Percentiles rank a stretch among this genome's conserved stretches.
phyloP scores from a whole-genome alignment of 2,888 invertebrate genomes.

The Lamellibrachia columna region DNA sequence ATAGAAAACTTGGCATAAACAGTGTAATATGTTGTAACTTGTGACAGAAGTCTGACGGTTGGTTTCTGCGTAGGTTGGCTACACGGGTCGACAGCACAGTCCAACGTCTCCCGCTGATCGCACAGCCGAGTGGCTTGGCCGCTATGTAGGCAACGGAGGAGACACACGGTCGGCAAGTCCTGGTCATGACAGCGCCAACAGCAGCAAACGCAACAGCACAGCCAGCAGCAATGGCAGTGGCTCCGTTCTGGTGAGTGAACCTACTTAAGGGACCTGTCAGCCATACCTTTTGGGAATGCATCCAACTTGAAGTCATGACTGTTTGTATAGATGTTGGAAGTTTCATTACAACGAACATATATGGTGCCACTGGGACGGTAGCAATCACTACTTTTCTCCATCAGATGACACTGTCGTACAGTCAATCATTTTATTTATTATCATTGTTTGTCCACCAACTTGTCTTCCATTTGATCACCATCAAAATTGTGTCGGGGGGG shows the following conservation, averaged over 20 bases:
- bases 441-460: no score
- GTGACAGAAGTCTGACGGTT: background rate
- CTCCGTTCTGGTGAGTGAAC: conserved; percentile 26
- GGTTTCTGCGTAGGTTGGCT: background rate
- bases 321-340: no score
- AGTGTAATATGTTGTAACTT: background rate
- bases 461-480: no score
- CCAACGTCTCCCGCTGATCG: background rate
- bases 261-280: background rate
- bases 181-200: conserved; percentile 50
- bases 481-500: no score
- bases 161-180: conserved; percentile 2
- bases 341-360: no score
- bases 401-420: background rate
- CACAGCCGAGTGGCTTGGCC: conserved; percentile 28
- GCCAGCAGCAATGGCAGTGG: conserved; percentile 63
- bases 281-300: background rate
- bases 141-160: conserved; percentile 21
- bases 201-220: conserved; percentile 62
- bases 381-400: background rate
- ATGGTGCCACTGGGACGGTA: background rate
- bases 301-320: background rate
- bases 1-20: no score
- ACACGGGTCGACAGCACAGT: background rate
- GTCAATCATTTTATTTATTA: background rate